Evolutionary conservation across 2,888 invertebrate species (phyloP).

Genomic region (Apeira syringaria): DNA sequence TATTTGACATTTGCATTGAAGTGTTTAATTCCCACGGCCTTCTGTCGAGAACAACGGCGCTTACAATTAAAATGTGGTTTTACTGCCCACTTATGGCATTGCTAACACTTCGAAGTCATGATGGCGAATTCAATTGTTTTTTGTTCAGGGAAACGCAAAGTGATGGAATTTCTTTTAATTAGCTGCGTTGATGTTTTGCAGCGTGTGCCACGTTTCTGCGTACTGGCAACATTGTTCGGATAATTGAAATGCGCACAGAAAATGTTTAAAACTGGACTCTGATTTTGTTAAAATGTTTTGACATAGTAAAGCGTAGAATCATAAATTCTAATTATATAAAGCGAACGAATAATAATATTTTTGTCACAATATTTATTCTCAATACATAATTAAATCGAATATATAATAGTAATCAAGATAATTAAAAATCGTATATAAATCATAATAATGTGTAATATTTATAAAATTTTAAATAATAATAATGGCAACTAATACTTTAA

Average conservation of each 20-base stretch:
- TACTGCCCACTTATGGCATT: slow-evolving; percentile 63
- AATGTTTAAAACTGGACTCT: slow-evolving; percentile 26
- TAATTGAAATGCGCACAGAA: slow-evolving; percentile 35
- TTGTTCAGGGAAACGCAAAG: slow-evolving; percentile 57
- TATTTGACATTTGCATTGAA: slow-evolving; percentile 44
- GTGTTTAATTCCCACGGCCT: slow-evolving; percentile 55
- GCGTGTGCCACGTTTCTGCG: slow-evolving; percentile 31
- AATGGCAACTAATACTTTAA: too few species aligned
- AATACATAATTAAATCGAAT: too few species aligned
- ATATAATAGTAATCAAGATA: too few species aligned
- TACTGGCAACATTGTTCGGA: slow-evolving; percentile 46
- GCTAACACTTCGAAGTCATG: slow-evolving; percentile 70
- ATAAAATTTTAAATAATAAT: too few species aligned
- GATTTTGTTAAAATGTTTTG: slow-evolving; percentile 27
- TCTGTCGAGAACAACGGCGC: slow-evolving; percentile 50
- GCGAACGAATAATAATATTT: too few species aligned
- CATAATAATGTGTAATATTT: too few species aligned
- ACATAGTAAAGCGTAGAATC: too few species aligned
- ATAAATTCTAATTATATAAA: too few species aligned
- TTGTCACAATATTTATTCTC: too few species aligned
- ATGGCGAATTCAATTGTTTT: slow-evolving; percentile 59
- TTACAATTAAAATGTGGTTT: slow-evolving; percentile 65
- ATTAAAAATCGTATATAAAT: too few species aligned
- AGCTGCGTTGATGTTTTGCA: slow-evolving; percentile 49
- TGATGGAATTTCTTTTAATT: slow-evolving; percentile 71